Percentiles rank a stretch among this genome's conserved stretches.
Conservation (phyloP, 2,113 vertebrate genomes). For the Lampris megalopsis region DNA sequence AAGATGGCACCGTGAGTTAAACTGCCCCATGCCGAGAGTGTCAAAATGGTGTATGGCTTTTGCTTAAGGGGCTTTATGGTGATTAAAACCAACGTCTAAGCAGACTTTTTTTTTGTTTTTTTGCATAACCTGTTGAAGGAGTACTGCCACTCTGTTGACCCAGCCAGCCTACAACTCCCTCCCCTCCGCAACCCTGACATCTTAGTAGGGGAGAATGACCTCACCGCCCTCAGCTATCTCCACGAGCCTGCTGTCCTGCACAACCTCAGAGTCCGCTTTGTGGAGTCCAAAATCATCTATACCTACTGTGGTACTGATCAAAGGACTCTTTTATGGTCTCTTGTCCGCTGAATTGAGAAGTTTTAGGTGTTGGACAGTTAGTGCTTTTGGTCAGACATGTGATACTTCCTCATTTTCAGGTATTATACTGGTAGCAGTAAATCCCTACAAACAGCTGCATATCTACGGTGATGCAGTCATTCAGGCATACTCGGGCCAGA, state of each 20-base stretch:
- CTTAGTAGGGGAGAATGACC: conserved; percentile 97
- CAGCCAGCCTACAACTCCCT: conserved; percentile 81
- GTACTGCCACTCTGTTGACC: conserved; percentile 83
- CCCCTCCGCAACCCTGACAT: conserved; percentile 96
- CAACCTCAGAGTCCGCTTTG: conserved; percentile 94
- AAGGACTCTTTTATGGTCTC: neutral
- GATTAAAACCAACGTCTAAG: conserved; percentile 13
- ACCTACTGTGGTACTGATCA: conserved; percentile 92
- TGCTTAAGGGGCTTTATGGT: conserved; percentile 5
- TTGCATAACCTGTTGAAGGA: conserved; percentile 77
- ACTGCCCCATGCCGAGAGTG: conserved; percentile 10
- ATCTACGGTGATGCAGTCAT: conserved; percentile 98
- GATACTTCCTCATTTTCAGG: conserved; percentile 79
- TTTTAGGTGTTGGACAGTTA: neutral
- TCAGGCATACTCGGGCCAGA: conserved; percentile 95
- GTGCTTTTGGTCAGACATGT: conserved; percentile 16
- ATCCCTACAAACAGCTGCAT: conserved; percentile 93
- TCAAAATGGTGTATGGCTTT: neutral
- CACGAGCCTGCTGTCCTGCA: conserved; percentile 96
- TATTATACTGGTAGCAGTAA: conserved; percentile 97
- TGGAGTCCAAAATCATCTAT: conserved; percentile 96
- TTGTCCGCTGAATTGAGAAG: neutral
- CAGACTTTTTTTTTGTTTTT: neutral
- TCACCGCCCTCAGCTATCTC: conserved; percentile 98
- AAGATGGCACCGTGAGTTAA: conserved; percentile 90